Evolutionary conservation across 2,113 vertebrate species (phyloP).

Genomic region (Paratilapia polleni): DNA sequence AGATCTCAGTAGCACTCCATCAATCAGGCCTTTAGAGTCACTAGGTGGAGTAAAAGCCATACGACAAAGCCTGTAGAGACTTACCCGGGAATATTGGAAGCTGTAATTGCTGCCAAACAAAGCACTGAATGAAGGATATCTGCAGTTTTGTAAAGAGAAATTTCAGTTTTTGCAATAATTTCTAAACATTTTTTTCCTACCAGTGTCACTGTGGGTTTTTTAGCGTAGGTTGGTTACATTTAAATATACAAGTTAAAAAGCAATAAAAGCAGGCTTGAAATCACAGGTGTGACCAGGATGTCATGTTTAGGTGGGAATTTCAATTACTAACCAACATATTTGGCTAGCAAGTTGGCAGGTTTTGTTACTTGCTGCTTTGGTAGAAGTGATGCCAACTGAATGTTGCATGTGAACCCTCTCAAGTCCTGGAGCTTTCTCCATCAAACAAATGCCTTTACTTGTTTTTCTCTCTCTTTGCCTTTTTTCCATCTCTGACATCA

Average conservation of each 20-base stretch:
- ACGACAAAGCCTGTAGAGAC: background rate
- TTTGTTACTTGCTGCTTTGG: too few relatives aligned
- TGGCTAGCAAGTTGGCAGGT: too few relatives aligned
- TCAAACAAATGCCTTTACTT: background rate
- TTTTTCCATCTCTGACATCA: accelerated
- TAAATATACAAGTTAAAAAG: too few relatives aligned
- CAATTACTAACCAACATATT: background rate
- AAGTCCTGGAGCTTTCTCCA: background rate
- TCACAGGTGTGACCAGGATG: background rate
- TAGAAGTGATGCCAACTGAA: background rate
- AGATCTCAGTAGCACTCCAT: background rate
- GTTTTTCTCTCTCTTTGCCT: background rate
- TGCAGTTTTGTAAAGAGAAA: too few relatives aligned
- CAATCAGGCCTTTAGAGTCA: background rate
- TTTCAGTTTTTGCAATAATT: too few relatives aligned
- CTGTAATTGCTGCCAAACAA: background rate
- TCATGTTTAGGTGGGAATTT: background rate
- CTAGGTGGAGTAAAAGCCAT: background rate
- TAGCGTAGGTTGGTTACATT: too few relatives aligned
- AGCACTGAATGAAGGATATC: background rate
- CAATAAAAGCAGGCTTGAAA: background rate
- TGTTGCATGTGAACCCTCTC: background rate
- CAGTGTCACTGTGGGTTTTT: too few relatives aligned
- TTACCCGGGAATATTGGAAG: background rate
- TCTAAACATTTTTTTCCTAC: too few relatives aligned